Evolutionary conservation across 2,113 vertebrate species (phyloP).

Genomic region (Gymnorhina tibicen): DNA sequence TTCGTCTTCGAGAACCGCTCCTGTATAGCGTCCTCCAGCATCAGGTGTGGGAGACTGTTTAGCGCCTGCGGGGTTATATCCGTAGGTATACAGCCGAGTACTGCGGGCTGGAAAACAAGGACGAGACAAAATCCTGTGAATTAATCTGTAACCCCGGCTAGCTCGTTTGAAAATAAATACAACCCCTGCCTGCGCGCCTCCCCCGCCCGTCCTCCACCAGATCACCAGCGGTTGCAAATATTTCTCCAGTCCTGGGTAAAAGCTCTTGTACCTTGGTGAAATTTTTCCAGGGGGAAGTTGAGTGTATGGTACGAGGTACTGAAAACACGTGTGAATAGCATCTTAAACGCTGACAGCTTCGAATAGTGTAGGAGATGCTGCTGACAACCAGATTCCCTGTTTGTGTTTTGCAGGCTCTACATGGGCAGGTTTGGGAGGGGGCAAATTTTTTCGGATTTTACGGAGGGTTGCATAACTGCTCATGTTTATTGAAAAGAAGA

Average conservation of each 20-base stretch:
- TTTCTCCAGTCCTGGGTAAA: neutral
- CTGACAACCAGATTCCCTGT: rapidly evolving
- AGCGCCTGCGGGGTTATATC: neutral
- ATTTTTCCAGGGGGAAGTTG: neutral
- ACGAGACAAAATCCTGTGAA: neutral
- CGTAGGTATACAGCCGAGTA: neutral
- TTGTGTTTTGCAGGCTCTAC: neutral
- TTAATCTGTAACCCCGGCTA: neutral
- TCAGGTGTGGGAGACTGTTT: neutral
- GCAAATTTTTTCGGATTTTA: neutral
- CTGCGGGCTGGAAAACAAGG: neutral
- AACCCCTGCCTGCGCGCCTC: neutral
- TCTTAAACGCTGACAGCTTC: neutral
- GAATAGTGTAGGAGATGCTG: neutral
- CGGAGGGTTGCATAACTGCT: neutral
- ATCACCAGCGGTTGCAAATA: neutral
- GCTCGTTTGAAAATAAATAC: neutral
- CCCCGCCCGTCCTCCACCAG: too few species aligned
- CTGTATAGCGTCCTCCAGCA: neutral
- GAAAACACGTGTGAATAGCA: rapidly evolving
- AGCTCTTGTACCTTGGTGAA: neutral
- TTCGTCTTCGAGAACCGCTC: neutral
- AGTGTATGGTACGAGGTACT: neutral
- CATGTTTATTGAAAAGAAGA: neutral
- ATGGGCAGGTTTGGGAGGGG: neutral